Conservation (phyloP, 35 echinoderm and acorn worm species). For the Ophioderma brevispina region DNA sequence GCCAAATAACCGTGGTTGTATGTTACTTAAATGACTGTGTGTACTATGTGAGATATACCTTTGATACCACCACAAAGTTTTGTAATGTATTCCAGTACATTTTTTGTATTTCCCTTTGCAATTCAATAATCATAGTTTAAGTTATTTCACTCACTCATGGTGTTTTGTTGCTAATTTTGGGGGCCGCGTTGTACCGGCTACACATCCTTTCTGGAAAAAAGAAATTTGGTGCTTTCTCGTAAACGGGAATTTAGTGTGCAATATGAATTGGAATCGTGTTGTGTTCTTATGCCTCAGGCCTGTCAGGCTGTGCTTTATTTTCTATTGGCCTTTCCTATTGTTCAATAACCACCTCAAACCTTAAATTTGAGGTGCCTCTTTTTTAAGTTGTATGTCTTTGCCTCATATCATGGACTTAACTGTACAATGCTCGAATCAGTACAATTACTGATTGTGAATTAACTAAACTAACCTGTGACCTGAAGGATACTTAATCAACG, state of each 20-base stretch:
- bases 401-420: not conserved
- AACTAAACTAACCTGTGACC: too few species aligned
- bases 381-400: not conserved
- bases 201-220: not conserved
- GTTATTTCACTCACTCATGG: not conserved
- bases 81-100: constrained; percentile 6
- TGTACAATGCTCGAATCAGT: too few species aligned
- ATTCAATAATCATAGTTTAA: not conserved
- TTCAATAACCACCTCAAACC: not conserved
- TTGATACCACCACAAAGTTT: not conserved
- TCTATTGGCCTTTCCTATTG: not conserved
- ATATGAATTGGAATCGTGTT: not conserved
- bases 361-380: not conserved
- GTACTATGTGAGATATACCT: not conserved
- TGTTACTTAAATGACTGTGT: not conserved
- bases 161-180: not conserved
- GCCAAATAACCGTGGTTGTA: not conserved
- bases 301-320: not conserved
- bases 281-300: not conserved
- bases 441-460: too few species aligned
- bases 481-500: too few species aligned
- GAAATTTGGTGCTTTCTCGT: not conserved
- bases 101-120: not conserved
- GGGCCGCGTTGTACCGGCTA: not conserved
- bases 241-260: not conserved